Base-by-base conservation (phyloP, 2,797 vertebrate species). In the Alectoris magna region DNA sequence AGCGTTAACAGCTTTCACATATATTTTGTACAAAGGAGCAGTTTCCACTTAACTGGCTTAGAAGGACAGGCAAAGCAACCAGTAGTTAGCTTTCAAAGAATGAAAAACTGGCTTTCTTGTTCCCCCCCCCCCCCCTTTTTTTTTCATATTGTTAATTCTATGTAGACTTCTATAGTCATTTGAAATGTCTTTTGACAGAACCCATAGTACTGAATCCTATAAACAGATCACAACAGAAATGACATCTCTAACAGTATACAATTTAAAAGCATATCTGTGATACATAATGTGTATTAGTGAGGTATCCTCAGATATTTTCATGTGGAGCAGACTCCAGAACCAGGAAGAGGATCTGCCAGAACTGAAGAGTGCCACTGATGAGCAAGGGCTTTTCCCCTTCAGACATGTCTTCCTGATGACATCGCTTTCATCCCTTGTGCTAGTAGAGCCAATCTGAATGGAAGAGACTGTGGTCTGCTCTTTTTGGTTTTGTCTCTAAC, bases 41-140 rank as follows among this genome's bases (percentile, higher is more conserved):
- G 9, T 69, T 95, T 96, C 58, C 58, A 64, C 46, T 87, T 91
- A 74, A 73, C 36, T 80, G 24, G 16, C 21, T 91, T 72, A 66
- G 29, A 75, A 84, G 10, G 38, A 64, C 29, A 39, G 56, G 19
- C 56, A 83, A 94, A 92, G 11, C 8, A 58, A 27, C 8, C 1
- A 55, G 16, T 14, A 39, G 16, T 77, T 81, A 66, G 11, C 12
- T 84, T 90, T 79, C 43, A 21, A 70, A 76, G n/a, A 71, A 86
- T 48, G 0, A 93, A 88, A 26, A 82, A 62, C 2, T n/a, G 31
- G 2, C 5, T 80, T 91, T 70, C 34, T 60, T 39, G 0, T 78
- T 87, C 84, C 14, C 23, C 39, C 39, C 38, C 39, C 38, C 39
- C 39, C 34, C 34, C 12, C 84, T 67, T 16, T 11, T 71, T 78